These are phyloP conservation scores for Montipora foliosa DNA, from an alignment of 64 coral and sea anemone genomes.

Conservation along the genomic window DNA sequence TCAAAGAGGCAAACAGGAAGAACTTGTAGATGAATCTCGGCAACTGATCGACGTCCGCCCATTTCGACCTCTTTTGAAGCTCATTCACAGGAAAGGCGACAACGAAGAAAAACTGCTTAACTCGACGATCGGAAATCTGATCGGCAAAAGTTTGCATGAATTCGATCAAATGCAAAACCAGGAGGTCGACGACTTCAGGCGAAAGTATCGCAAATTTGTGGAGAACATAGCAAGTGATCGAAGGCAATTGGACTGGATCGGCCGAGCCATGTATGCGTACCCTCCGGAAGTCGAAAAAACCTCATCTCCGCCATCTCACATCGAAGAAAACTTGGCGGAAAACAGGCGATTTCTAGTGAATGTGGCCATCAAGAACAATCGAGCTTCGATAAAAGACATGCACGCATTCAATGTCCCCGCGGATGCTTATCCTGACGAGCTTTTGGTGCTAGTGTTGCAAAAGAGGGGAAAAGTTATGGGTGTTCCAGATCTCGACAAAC, in stretches of 20 bases:
- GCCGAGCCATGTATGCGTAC: slow-evolving; percentile 86
- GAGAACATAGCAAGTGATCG: slow-evolving; percentile 75
- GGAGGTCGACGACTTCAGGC: slow-evolving; percentile 89
- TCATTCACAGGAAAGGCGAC: slow-evolving; percentile 86
- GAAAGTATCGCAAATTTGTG: slow-evolving; percentile 74
- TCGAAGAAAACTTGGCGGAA: slow-evolving; percentile 83
- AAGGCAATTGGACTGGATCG: slow-evolving; percentile 84
- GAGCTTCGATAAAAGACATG: slow-evolving; percentile 88
- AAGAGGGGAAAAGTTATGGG: slow-evolving; percentile 82
- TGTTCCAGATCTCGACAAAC: slow-evolving; percentile 80
- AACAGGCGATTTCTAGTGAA: slow-evolving; percentile 86
- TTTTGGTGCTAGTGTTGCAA: slow-evolving; percentile 72
- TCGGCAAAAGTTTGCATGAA: slow-evolving; percentile 92
- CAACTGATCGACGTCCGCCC: slow-evolving; percentile 90
- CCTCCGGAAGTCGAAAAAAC: slow-evolving; percentile 78
- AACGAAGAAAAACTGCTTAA: slow-evolving; percentile 78
- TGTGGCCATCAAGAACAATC: slow-evolving; percentile 90
- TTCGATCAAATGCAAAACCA: slow-evolving; percentile 91
- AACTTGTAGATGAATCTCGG: slow-evolving; percentile 88
- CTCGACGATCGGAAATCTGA: slow-evolving; percentile 88
- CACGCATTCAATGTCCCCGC: slow-evolving; percentile 87
- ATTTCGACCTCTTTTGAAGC: slow-evolving; percentile 93
- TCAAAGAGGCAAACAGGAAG: slow-evolving; percentile 92
- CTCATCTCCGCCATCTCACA: slow-evolving; percentile 55
- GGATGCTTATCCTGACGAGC: slow-evolving; percentile 72